Base-by-base conservation (phyloP, 2,888 invertebrate genomes). In the Luffia ferchaultella region DNA sequence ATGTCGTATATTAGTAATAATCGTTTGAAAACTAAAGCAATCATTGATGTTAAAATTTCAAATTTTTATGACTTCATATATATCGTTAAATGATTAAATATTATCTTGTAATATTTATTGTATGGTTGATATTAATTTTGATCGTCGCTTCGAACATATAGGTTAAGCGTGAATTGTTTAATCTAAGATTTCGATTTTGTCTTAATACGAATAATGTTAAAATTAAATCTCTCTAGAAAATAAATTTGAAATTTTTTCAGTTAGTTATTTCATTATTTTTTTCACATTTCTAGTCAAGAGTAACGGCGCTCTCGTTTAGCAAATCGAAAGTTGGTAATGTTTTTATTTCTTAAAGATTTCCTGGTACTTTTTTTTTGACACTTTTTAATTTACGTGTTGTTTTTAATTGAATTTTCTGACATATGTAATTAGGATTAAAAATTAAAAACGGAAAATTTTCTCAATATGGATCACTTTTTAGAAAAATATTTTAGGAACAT, bases 251-350 rank as follows among this genome's bases (percentile, higher is more conserved):
- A 68, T 56, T 60, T 68, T 74, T 70, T 54, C 52, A 18, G 71
- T 76, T 65, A 43, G 55, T 30, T 45, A 45, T 75, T 80, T 67
- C 70, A 57, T 59, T 58, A 61, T 71, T 74, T 50, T 58, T 68
- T 79, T 79, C 68, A 63, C 74, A 69, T 63, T 83, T 80, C 72
- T 76, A 65, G 80, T 77, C 82, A 75, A 62, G 69, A 82, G 83
- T 83, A 83, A 76, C 75, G 75, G 68, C 3, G 30, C 12, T 3
- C 30, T 3, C 3, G 5, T 3, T 30, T 12, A 30, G 30, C 30
- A 12, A 30, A 12, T 30, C 30, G 30, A 12, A 12, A 30, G 30
- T 12, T 3, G 12, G 3, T 30, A 12, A 30, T 7, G 3, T 3
- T 30, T 30, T 30, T 30, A 30, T 30, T 30, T 30, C 12, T 30